Evolutionary conservation across 1,140 invertebrate genomes (phyloP).

Genomic region (Chionoecetes opilio): DNA sequence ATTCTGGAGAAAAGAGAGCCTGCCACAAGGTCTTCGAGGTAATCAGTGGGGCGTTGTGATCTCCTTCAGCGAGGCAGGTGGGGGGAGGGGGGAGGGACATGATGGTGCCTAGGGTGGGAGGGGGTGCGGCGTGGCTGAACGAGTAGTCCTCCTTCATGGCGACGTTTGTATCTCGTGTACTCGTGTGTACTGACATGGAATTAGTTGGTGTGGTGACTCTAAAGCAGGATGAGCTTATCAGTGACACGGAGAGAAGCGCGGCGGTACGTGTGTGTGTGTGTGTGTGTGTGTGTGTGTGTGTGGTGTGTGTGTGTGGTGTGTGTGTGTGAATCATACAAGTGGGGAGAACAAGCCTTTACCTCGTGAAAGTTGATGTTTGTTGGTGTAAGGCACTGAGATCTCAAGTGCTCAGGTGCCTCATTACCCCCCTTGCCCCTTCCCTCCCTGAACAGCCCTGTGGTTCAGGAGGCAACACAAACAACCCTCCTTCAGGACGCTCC

Average conservation of each 20-base stretch:
- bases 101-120: no score
- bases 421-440: neutral
- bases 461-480: no score
- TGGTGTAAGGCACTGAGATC: slow-evolving; percentile 25
- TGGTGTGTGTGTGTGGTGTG: neutral
- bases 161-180: no score
- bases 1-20: neutral
- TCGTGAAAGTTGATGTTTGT: slow-evolving; percentile 3
- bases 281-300: slow-evolving; percentile 23
- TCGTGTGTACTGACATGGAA: no score
- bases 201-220: no score
- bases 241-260: no score
- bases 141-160: no score
- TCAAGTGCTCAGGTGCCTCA: slow-evolving; percentile 16
- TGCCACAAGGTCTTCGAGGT: no score
- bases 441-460: neutral
- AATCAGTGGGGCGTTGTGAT: neutral
- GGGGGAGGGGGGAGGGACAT: no score
- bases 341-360: slow-evolving; percentile 11
- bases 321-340: neutral
- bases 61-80: neutral
- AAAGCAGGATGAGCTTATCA: no score
- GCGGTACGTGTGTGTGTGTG: neutral
- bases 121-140: no score
- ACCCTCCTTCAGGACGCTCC: slow-evolving; percentile 10